A percentile compares a stretch with the other conserved stretches of the same genome.
Conservation (phyloP, 2,888 invertebrate species). For the Gibbula magus region DNA sequence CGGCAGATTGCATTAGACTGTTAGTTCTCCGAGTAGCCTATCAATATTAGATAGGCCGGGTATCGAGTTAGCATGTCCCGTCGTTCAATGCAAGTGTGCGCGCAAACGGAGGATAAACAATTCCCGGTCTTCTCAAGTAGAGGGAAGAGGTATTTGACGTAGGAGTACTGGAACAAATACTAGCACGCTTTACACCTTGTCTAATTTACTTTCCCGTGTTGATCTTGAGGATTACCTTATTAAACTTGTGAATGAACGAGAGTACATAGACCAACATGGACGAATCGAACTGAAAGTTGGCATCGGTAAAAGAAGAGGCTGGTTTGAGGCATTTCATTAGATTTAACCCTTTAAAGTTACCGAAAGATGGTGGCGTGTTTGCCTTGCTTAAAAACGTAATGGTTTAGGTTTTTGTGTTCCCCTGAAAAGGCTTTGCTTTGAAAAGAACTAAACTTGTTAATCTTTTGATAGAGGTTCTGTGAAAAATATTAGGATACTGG, state of each 20-base stretch:
- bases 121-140: neutral
- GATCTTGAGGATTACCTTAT: neutral
- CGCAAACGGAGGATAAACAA: neutral
- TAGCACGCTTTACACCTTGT: neutral
- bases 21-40: neutral
- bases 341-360: neutral
- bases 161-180: neutral
- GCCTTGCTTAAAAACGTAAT: too few relatives aligned
- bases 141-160: neutral
- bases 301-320: too few relatives aligned
- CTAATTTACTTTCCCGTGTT: constrained; percentile 3
- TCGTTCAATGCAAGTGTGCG: neutral
- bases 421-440: too few relatives aligned
- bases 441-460: too few relatives aligned
- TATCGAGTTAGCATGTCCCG: neutral
- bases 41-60: constrained; percentile 6
- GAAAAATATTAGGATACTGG: too few relatives aligned
- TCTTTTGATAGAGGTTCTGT: too few relatives aligned
- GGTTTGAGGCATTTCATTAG: neutral
- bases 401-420: too few relatives aligned
- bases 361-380: too few relatives aligned
- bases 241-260: neutral
- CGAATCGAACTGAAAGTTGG: too few relatives aligned
- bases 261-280: too few relatives aligned
- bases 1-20: neutral